These are phyloP conservation scores for Porites evermanni DNA, from an alignment of 92 coral and sea anemone genomes.

Conservation along the genomic window DNA sequence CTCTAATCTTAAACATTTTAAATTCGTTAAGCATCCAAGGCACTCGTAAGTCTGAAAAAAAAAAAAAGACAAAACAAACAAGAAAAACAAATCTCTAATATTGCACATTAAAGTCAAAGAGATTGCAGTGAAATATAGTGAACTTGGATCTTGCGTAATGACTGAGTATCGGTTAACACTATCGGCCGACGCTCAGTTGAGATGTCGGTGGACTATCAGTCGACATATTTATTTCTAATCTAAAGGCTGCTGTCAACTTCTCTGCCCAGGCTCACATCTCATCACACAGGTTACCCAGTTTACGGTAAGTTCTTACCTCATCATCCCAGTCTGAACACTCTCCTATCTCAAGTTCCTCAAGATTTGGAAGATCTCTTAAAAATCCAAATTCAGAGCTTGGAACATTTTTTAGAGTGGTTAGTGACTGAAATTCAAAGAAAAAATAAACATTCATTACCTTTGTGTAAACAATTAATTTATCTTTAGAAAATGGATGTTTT, in stretches of 20 bases:
- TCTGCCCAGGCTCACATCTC: no score
- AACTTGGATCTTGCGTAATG: no score
- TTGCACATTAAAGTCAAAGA: background rate
- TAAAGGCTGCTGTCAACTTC: no score
- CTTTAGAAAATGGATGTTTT: no score
- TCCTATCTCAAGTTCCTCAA: conserved; percentile 74
- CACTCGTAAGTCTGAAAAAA: conserved; percentile 57
- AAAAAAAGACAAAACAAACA: background rate
- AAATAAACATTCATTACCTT: background rate
- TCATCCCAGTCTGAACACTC: conserved; percentile 75
- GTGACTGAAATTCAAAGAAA: conserved; percentile 45
- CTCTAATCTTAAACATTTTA: conserved; percentile 63
- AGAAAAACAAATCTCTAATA: background rate
- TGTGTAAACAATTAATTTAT: no score
- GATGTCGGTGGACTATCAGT: no score
- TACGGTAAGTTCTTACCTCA: conserved; percentile 45
- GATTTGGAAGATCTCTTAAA: conserved; percentile 37
- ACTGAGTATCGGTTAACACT: no score
- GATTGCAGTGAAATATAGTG: no score
- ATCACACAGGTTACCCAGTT: background rate
- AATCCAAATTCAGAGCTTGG: conserved; percentile 63
- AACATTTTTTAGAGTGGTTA: conserved; percentile 66
- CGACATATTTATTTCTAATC: no score
- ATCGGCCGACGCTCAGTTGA: no score
- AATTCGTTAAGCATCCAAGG: conserved; percentile 48